A percentile compares a stretch with the other conserved stretches of the same genome.
Evolutionary conservation across 2,797 vertebrate species (phyloP).

Genomic region (Psittacula derbiana): DNA sequence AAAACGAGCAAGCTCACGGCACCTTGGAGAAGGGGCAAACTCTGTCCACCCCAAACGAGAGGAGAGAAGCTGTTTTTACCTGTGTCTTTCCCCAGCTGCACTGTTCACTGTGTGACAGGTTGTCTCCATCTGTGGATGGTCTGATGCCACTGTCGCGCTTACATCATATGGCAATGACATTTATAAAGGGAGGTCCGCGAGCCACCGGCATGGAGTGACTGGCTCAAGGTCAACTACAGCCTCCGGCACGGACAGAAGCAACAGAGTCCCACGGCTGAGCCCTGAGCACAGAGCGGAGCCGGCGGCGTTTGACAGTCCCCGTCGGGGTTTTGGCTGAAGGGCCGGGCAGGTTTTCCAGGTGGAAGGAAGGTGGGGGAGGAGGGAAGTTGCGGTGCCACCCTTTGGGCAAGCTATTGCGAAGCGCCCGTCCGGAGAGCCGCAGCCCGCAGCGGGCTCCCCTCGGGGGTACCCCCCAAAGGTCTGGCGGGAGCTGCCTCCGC

Average conservation of each 20-base stretch:
- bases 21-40: background rate
- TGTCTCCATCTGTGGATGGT: background rate
- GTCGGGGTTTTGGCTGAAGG: background rate
- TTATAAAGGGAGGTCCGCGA: background rate
- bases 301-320: background rate
- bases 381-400: background rate
- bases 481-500: background rate
- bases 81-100: background rate
- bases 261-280: background rate
- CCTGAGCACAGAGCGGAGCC: background rate
- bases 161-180: background rate
- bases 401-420: background rate
- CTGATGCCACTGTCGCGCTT: background rate
- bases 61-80: background rate
- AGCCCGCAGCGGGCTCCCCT: background rate
- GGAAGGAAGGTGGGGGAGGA: background rate
- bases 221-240: slow-evolving; percentile 41
- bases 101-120: background rate
- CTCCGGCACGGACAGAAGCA: background rate
- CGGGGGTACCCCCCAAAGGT: background rate
- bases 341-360: background rate
- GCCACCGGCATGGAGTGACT: background rate
- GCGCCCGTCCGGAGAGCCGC: background rate
- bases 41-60: background rate
- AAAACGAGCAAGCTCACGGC: background rate